These are phyloP conservation scores for Xiphorhynchus elegans DNA, from an alignment of 2,113 vertebrate genomes.

Conservation along the genomic window DNA sequence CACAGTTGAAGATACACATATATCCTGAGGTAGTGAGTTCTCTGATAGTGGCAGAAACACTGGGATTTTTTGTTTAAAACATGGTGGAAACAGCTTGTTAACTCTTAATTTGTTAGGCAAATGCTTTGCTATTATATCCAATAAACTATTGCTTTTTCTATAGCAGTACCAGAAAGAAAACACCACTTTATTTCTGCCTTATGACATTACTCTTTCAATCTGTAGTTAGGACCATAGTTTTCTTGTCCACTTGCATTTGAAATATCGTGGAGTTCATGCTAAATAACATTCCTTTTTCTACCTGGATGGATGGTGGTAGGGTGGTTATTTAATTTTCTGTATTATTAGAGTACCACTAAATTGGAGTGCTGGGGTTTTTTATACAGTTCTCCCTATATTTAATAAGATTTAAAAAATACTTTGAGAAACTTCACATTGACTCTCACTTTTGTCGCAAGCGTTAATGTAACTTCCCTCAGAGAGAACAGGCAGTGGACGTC, in stretches of 20 bases:
- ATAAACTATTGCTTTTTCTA: background rate
- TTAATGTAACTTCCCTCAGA: background rate
- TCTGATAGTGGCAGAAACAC: background rate
- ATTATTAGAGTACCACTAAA: background rate
- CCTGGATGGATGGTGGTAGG: background rate
- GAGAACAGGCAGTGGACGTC: background rate
- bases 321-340: background rate
- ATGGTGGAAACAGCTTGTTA: background rate
- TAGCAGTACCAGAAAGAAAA: background rate
- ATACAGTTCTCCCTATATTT: background rate
- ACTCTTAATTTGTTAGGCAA: background rate
- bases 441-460: background rate
- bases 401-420: background rate
- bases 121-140: background rate
- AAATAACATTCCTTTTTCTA: background rate
- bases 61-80: background rate
- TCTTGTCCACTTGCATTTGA: background rate
- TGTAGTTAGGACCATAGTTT: background rate
- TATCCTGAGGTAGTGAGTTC: background rate
- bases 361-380: background rate
- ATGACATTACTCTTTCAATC: background rate
- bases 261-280: background rate
- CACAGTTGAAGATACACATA: rapidly evolving
- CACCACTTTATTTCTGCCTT: background rate
- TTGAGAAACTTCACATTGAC: background rate